Percentiles rank a stretch among this genome's conserved stretches.
Conservation (phyloP, 2,888 invertebrate genomes). For the Oxystoma pomonae region DNA sequence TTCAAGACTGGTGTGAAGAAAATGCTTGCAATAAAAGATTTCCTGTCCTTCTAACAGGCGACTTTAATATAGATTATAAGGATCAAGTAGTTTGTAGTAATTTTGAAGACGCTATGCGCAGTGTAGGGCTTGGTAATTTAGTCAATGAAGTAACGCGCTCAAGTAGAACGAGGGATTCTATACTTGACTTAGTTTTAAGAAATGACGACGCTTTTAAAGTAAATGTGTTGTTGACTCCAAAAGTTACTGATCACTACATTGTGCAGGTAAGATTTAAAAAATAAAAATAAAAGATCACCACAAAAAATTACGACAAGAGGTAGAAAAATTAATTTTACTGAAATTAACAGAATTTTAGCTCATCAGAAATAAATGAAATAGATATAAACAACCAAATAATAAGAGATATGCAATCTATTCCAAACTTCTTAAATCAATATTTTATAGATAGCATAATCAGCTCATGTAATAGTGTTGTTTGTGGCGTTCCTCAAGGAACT, state of each 20-base stretch:
- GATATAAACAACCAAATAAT: too few species aligned
- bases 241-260: background rate
- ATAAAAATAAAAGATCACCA: too few species aligned
- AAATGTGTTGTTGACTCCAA: background rate
- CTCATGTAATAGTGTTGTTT: too few species aligned
- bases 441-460: too few species aligned
- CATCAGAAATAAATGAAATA: too few species aligned
- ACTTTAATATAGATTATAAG: background rate
- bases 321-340: background rate
- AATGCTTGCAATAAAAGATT: background rate
- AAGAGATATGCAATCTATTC: too few species aligned
- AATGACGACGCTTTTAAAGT: background rate
- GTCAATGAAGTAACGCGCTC: background rate
- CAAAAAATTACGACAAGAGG: too few species aligned
- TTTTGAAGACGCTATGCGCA: background rate
- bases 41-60: background rate
- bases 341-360: background rate
- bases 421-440: too few species aligned
- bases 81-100: background rate
- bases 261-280: background rate
- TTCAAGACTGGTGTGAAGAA: background rate
- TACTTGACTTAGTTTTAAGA: background rate
- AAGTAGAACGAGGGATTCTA: background rate
- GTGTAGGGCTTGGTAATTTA: background rate
- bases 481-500: too few species aligned